Conservation (phyloP, 2,113 vertebrate species). For the Upupa epops region DNA sequence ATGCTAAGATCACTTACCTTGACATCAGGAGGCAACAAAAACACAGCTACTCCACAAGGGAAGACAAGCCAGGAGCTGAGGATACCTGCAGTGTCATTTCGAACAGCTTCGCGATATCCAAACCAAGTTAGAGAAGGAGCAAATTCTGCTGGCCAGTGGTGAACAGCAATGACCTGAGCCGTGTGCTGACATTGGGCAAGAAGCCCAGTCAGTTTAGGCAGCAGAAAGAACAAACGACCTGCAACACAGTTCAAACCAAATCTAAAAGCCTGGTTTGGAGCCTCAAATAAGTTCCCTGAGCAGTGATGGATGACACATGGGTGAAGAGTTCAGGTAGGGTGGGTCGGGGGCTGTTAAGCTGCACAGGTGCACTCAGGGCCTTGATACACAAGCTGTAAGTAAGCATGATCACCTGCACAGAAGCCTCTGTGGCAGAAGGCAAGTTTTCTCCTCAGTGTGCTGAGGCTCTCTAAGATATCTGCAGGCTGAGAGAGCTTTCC, state of each 20-base stretch:
- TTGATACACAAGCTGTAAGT: background rate
- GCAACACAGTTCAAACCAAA: rapidly evolving
- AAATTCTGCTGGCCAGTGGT: background rate
- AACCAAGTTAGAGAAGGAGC: background rate
- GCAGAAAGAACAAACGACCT: background rate
- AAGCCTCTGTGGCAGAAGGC: background rate
- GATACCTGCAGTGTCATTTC: rapidly evolving
- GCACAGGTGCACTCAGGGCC: background rate
- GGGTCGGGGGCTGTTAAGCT: background rate
- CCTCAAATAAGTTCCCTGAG: background rate
- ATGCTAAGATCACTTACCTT: background rate
- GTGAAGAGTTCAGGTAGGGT: background rate
- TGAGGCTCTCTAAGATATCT: background rate
- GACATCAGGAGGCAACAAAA: background rate
- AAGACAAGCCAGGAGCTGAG: background rate
- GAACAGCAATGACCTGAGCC: background rate
- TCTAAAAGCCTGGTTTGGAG: rapidly evolving
- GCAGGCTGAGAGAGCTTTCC: background rate
- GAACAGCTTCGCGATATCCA: background rate
- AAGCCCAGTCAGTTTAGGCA: background rate
- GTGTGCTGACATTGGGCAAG: background rate
- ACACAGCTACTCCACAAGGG: background rate
- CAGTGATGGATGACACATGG: background rate
- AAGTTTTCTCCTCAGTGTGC: background rate
- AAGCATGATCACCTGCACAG: no score